Evolutionary conservation across 2,888 invertebrate genomes (phyloP), one percentile per base, ranked within the genome.

Genomic region (Apamea epomidion): DNA sequence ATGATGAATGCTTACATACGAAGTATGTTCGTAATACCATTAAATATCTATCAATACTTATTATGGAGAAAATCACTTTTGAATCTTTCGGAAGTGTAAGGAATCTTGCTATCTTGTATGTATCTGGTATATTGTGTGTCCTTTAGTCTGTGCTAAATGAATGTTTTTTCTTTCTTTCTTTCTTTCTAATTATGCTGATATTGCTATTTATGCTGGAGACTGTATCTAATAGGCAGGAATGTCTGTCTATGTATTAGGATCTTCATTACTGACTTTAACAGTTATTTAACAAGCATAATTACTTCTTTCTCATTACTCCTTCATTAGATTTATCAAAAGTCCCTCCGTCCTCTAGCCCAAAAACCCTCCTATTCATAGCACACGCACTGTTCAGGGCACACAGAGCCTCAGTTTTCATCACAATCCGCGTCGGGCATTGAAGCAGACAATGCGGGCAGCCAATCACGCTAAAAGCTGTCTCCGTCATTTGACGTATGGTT

Each of bases 401-500:
- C 54, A 72, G 21, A 67, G n/a, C 70, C 18, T 70, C 45, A 51
- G 86, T 74, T 68, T 54, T 37, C 67, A 67, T 37, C 75, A 72
- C 83, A 75, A 80, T 62, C 58, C 68, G 37, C 42, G 29, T 48
- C 68, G 48, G 14, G 69, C 83, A 78, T 81, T 82, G 77, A 74
- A 42, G 67, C 62, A 54, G 67, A 88, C 90, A 87, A 88, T 88
- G 54, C 75, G 58, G 75, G 68, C 62, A 79, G 81, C 88, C 87
- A 89, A 89, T 89, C 90, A 76, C 58, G 71, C 88, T 89, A 89
- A 89, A 87, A 89, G 89, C 89, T 67, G 70, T 67, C 87, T 65
- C 58, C 81, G 64, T 69, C 72, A 75, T 78, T 68, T 83, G 88
- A 74, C 75, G 72, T 64, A n/a, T 73, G 65, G 69, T 45, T 51